Evolutionary conservation across 2,888 invertebrate species (phyloP).

Genomic region (Teinopalpus imperialis): DNA sequence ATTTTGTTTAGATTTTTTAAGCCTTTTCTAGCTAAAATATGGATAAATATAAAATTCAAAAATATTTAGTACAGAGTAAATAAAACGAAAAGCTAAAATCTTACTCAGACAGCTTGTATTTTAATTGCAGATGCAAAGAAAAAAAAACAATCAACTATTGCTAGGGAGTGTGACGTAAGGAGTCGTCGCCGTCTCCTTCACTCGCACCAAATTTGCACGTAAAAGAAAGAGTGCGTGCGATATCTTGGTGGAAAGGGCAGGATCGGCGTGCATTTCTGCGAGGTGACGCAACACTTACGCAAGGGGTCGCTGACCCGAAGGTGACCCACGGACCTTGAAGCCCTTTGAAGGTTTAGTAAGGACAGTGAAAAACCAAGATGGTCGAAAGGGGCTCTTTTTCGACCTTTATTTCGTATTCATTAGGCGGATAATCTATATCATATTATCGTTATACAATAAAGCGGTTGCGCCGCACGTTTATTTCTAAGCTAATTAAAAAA

Average conservation of each 20-base stretch:
- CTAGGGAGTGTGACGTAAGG: conserved; percentile 26
- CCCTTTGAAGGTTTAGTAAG: conserved; percentile 44
- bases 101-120: conserved; percentile 22
- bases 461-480: no score
- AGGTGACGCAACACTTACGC: conserved; percentile 63
- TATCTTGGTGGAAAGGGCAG: conserved; percentile 36
- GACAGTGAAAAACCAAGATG: conserved; percentile 13
- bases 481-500: no score
- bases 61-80: no score
- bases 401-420: conserved; percentile 12
- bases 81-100: no score
- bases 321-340: conserved; percentile 43
- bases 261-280: conserved; percentile 47
- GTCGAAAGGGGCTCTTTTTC: conserved; percentile 3
- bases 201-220: conserved; percentile 8
- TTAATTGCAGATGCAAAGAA: conserved; percentile 24
- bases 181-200: conserved; percentile 28
- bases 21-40: no score
- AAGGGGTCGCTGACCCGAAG: conserved; percentile 55
- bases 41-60: no score
- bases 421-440: conserved; percentile 1
- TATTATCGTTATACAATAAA: no score
- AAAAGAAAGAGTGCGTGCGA: conserved; percentile 28
- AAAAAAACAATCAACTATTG: conserved; percentile 23
- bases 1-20: no score